Base-by-base conservation (phyloP, 1,140 invertebrate genomes). In the Prorops nasuta region DNA sequence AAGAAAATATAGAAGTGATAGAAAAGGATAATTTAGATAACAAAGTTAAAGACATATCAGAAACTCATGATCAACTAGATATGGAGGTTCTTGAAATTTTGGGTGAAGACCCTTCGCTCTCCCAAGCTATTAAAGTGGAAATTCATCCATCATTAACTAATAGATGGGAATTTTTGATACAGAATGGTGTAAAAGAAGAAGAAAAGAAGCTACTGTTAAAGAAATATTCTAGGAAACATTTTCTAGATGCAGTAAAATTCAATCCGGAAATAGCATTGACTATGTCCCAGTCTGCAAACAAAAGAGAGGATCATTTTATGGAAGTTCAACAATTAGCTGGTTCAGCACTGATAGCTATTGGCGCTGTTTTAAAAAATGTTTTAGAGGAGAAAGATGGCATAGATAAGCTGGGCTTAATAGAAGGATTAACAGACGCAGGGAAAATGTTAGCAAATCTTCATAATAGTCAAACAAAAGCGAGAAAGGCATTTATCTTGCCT, bases 401-500 rank as follows among this genome's bases (percentile, higher is more conserved):
- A 16, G 60, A 58, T 24, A 34, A 43, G 10, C 7, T 44, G 1
- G 10, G 15, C 3, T 32, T 54, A 16, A 6, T 61, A 2, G 48
- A 54, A 46, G 51, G 42, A 32, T 19, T 63, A 1, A 44, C 32
- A 37, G 56, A 63, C 20, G 40, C 51, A 8, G 40, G 40, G 0
- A 63, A 55, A 21, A n/a, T 60, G 2, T 16, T 60, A 10, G n/a
- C 47, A 1, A 38, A 54, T 1, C 21, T 46, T 1, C 34, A 39
- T 15, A 36, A 32, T 24, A 44, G 34, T 22, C 43, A 51, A 10
- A 49, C 49, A 2, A 40, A 35, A 3, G 48, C 56, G 1, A 44
- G 56, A 20, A 54, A 48, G 41, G 49, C 49, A 0, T 52, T 51
- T 39, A 51, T 63, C 3, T 19, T 41, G 2, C 57, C 60, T 24